Evolutionary conservation across 1,140 invertebrate species (phyloP).

Genomic region (Bombus confusus): DNA sequence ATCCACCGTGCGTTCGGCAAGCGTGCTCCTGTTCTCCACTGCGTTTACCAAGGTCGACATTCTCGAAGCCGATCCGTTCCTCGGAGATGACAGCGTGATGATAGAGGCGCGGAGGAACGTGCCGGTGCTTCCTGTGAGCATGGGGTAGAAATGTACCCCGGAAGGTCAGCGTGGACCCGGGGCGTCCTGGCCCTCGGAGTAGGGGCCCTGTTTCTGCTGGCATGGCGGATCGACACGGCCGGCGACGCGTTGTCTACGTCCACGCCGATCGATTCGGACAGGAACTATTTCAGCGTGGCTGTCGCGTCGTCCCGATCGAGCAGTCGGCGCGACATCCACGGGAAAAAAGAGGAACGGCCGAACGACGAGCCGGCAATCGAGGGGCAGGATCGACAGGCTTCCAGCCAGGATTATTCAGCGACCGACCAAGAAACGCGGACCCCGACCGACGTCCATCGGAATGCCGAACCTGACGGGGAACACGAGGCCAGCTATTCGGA

Average conservation of each 20-base stretch:
- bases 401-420: constrained; percentile 20
- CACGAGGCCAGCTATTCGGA: background rate
- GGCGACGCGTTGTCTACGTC: constrained; percentile 40
- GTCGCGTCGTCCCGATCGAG: constrained; percentile 13
- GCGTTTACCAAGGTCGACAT: no score
- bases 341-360: background rate
- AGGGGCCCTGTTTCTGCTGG: constrained; percentile 62
- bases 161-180: constrained; percentile 71
- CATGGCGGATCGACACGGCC: constrained; percentile 44
- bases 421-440: background rate
- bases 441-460: no score
- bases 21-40: no score
- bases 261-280: constrained; percentile 37
- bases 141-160: constrained; percentile 78
- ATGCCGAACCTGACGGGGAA: no score
- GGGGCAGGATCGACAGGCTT: constrained; percentile 6
- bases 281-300: constrained; percentile 23
- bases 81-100: constrained; percentile 16
- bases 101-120: constrained; percentile 9
- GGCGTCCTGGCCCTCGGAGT: constrained; percentile 71
- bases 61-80: background rate
- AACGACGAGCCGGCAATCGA: background rate
- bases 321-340: background rate
- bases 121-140: constrained; percentile 66
- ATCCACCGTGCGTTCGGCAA: no score